Evolutionary conservation across 2,797 vertebrate genomes (phyloP), one percentile per base, ranked within the genome.

Genomic region (Cyclura pinguis): DNA sequence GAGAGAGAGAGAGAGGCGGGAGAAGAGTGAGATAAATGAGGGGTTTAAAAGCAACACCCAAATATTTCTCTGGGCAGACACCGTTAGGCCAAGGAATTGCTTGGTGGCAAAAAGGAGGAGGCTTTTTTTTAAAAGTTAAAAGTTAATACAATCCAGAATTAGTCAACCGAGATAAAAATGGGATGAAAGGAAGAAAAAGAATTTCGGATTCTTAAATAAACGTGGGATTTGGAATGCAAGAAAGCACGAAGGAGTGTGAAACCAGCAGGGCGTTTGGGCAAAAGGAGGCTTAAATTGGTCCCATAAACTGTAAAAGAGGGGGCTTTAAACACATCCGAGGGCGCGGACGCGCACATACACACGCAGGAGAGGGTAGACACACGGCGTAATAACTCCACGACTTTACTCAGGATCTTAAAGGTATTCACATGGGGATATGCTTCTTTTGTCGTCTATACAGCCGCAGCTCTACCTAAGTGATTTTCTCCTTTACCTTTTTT

Each of bases 281-380:
- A 91, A 91, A 73, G 91, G 94, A 92, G 94, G 93, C 81, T 95
- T 95, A 83, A 81, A 96, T 95, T 96, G 96, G 93, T 92, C 95
- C 92, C 95, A 97, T 96, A 96, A 97, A 97, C 88, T 47, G 67
- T 69, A 69, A 94, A 87, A 74, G 42, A 22, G 32, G 42, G 78
- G 32, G 69, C 72, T 87, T 87, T 91, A 69, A 83, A 52, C 27
- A 62, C 81, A 76, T 6, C 20, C 16, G 91, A 50, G 24, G 32
- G 27, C 89, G 92, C 88, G 72, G 80, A 94, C 92, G 88, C 76
- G 6, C 88, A 35, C 84, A 20, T 47, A 35, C 32, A 8, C 50
- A 57, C 52, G 55, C 47, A 16, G 35, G 14, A 55, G 57, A 13
- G 27, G 16, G n/a, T 4, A 55, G 5, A 80, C 24, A 52, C 42